phyloP scores from a whole-genome alignment of 2,113 vertebrate species.

The Pholis gunnellus region DNA sequence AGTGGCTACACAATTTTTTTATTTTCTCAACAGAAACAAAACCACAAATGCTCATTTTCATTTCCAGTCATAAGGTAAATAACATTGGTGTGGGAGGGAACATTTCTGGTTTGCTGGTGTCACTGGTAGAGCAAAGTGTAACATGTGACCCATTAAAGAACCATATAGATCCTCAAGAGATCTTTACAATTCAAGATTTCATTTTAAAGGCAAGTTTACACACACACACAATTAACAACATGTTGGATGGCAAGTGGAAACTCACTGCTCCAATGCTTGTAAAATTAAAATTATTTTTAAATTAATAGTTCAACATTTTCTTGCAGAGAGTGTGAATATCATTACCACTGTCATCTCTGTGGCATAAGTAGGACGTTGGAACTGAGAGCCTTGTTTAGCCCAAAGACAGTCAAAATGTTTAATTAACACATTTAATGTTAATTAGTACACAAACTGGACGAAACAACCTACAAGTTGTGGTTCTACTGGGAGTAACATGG shows the following conservation, averaged over 20 bases:
- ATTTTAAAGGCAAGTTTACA: slow-evolving; percentile 18
- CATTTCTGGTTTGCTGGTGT: background rate
- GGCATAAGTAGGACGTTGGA: background rate
- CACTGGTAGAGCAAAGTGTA: background rate
- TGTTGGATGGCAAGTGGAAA: background rate
- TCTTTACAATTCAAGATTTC: slow-evolving; percentile 4
- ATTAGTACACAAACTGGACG: background rate
- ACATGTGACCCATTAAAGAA: slow-evolving; percentile 11
- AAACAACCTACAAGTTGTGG: background rate
- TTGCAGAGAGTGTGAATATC: background rate
- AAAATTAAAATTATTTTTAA: background rate
- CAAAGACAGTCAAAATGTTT: background rate
- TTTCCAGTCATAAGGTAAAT: slow-evolving; percentile 17
- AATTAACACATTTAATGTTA: slow-evolving; percentile 1
- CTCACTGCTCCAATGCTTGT: slow-evolving; percentile 1
- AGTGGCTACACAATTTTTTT: slow-evolving; percentile 36
- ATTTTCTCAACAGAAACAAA: slow-evolving; percentile 54
- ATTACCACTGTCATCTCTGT: background rate
- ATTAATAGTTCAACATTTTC: slow-evolving; percentile 13
- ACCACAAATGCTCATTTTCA: slow-evolving; percentile 38
- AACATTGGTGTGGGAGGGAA: background rate
- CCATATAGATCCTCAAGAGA: slow-evolving; percentile 5
- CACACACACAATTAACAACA: background rate
- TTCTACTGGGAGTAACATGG: background rate
- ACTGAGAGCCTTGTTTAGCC: background rate